Percentiles rank a stretch among this genome's conserved stretches.
Conservation (phyloP, 2,113 vertebrate genomes). For the Tiliqua scincoides region DNA sequence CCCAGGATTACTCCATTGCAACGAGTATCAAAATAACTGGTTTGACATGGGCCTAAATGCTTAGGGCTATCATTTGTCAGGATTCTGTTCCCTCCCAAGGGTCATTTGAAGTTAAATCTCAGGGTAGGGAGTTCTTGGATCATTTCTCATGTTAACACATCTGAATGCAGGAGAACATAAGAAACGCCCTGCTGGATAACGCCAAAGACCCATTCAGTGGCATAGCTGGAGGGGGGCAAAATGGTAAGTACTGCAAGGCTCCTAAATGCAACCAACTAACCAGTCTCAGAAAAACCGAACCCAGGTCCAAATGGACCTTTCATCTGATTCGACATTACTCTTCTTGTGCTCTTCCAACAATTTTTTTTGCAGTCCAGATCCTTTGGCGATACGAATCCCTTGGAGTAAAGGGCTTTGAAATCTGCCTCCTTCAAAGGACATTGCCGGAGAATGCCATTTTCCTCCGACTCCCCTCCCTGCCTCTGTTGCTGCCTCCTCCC, state of each 20-base stretch:
- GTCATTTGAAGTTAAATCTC: too few relatives aligned
- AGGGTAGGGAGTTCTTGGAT: too few relatives aligned
- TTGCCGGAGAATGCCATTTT: constrained; percentile 22
- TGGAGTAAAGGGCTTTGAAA: background rate
- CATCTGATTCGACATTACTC: background rate
- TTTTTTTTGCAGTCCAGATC: background rate
- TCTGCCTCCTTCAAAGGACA: constrained; percentile 45
- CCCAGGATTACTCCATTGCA: background rate
- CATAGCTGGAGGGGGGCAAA: too few relatives aligned
- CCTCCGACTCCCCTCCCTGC: background rate
- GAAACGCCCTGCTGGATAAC: too few relatives aligned
- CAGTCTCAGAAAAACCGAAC: background rate
- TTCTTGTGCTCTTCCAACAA: background rate
- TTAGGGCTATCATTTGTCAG: too few relatives aligned
- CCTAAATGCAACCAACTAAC: background rate
- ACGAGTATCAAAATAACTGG: background rate
- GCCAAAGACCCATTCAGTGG: too few relatives aligned
- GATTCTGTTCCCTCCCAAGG: too few relatives aligned
- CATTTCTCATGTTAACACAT: too few relatives aligned
- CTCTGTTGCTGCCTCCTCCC: rapidly evolving
- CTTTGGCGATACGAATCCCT: constrained; percentile 27
- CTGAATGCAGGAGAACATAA: too few relatives aligned
- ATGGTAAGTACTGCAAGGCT: too few relatives aligned
- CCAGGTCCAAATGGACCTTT: background rate
- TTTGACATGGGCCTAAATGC: too few relatives aligned